Evolutionary conservation across 2,797 vertebrate genomes (phyloP).

Genomic region (Amblyraja radiata): DNA sequence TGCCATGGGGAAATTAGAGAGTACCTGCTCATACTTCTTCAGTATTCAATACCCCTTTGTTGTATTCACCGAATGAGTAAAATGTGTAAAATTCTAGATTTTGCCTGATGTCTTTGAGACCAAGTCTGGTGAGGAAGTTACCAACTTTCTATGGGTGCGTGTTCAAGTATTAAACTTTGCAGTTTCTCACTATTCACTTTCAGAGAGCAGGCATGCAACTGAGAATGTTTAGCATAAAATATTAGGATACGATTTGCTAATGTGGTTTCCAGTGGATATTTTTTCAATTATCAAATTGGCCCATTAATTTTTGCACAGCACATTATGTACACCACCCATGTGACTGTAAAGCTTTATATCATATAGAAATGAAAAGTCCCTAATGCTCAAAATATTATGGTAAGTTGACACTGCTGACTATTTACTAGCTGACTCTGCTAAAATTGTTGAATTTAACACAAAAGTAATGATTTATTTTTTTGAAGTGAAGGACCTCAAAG

Average conservation of each 20-base stretch:
- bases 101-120: background rate
- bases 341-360: background rate
- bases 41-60: background rate
- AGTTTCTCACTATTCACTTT: no score
- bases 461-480: background rate
- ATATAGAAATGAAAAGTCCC: background rate
- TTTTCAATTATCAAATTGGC: background rate
- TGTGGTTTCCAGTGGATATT: background rate
- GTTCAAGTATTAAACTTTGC: no score
- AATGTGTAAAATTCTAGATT: background rate
- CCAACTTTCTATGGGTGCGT: background rate
- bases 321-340: background rate
- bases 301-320: background rate
- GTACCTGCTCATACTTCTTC: background rate
- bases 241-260: background rate
- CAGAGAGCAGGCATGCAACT: background rate
- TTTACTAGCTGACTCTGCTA: background rate
- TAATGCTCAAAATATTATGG: background rate
- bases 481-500: no score
- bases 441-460: background rate
- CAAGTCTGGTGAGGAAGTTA: background rate
- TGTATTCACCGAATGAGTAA: background rate
- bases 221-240: background rate
- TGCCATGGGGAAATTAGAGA: background rate
- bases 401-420: background rate